Base-by-base conservation (phyloP, 2,888 invertebrate species). In the Tethea ocularis region DNA sequence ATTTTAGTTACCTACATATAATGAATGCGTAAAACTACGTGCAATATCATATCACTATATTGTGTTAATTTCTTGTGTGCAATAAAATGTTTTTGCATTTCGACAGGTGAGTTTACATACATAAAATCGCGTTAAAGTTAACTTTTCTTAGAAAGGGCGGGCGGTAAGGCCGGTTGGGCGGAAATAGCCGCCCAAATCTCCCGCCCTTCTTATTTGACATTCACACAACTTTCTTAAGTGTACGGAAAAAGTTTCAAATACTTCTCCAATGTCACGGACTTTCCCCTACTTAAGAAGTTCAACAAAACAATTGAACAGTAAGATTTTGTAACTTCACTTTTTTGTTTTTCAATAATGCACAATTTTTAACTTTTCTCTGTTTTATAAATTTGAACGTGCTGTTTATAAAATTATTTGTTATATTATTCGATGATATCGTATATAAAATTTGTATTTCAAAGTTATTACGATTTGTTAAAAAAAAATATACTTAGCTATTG, bases 121-220 rank as follows among this genome's bases (percentile, higher is more conserved):
- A 52, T 11, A 23, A 33, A 20, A 54, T 1, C 64, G 71, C 66
- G 77, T 80, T n/a, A 81, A 87, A 86, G 86, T 85, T 72, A 84
- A 87, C 84, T 84, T 87, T 53, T 80, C 82, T 82, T 68, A 83
- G 78, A 77, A 79, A 83, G 85, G 89, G 86, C 84, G 84, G 84
- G 82, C 78, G 75, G 63, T 70, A 73, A 64, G 71, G 67, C 68
- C 73, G 63, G 66, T 71, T 80, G 86, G 84, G 85, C 85, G 88
- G 85, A 84, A 85, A 79, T 84, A 77, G 81, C 84, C 86, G 87
- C 85, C 84, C 81, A 74, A 76, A 74, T 68, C 74, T 78, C 84
- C 86, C 88, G 87, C 91, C 90, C 89, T 88, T 77, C 82, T 78
- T 84, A 84, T 85, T 89, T 89, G 87, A 87, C 88, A 89, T 88